These are phyloP conservation scores for Fragum sueziense DNA, from an alignment of 2,888 invertebrate genomes.

Conservation along the genomic window DNA sequence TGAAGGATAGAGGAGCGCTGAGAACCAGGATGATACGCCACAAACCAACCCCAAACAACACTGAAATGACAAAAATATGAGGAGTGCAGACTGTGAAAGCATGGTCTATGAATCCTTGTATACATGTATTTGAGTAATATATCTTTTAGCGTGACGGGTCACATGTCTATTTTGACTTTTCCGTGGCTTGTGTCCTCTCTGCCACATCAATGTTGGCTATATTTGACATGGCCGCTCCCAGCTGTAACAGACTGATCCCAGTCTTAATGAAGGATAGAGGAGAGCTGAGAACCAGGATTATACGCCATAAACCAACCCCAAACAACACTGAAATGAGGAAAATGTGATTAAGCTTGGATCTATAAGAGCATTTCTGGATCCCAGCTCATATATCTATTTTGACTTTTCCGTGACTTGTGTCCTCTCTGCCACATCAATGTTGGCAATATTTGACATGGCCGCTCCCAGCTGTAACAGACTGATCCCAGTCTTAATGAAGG, in stretches of 20 bases:
- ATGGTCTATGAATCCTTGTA: no score
- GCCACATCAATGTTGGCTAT: constrained; percentile 93
- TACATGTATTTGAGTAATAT: no score
- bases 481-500: constrained; percentile 93
- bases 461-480: constrained; percentile 95
- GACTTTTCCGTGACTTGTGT: constrained; percentile 46
- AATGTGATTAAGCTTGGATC: no score
- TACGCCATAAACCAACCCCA: constrained; percentile 75
- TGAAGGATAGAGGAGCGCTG: constrained; percentile 92
- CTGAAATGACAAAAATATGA: no score
- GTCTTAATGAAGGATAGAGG: constrained; percentile 95
- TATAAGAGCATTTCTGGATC: no score
- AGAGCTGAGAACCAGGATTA: constrained; percentile 85
- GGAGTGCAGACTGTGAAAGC: no score
- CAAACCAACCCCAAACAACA: constrained; percentile 73
- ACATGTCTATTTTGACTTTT: no score
- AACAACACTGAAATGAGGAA: constrained; percentile 68
- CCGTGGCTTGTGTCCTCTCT: constrained; percentile 85
- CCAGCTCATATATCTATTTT: no score
- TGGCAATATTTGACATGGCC: constrained; percentile 93
- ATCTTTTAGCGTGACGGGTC: no score
- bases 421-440: constrained; percentile 93
- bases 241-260: constrained; percentile 94
- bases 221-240: constrained; percentile 94
- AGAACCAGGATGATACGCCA: constrained; percentile 83